These are phyloP conservation scores for Sinosuthora webbiana DNA, from an alignment of 2,113 vertebrate species.

Conservation along the genomic window DNA sequence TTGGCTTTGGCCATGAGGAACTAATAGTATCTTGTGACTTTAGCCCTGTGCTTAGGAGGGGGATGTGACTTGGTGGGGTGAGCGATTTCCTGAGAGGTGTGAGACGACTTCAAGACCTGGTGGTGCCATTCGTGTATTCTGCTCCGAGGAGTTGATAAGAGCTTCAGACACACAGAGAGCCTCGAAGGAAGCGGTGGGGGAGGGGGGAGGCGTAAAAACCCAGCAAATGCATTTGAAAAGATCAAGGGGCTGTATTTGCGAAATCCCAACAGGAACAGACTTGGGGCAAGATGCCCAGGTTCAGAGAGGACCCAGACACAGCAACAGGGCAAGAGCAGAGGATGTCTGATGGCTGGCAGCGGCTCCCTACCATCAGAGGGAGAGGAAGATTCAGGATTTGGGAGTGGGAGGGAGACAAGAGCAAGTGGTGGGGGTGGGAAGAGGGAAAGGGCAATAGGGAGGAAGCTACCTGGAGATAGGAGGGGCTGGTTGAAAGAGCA, in stretches of 20 bases:
- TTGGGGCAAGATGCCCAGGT: background rate
- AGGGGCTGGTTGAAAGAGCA: background rate
- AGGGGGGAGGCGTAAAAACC: background rate
- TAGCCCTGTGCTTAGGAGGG: slow-evolving; percentile 22
- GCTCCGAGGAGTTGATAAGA: slow-evolving; percentile 43
- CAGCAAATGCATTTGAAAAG: slow-evolving; percentile 53
- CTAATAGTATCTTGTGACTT: slow-evolving; percentile 16
- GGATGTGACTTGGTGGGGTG: slow-evolving; percentile 29
- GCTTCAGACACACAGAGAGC: slow-evolving; percentile 33
- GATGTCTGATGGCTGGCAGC: slow-evolving; percentile 1
- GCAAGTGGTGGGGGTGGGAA: background rate
- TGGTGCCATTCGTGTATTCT: slow-evolving; percentile 55
- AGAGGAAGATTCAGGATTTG: background rate
- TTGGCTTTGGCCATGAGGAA: background rate
- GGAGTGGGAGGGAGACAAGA: background rate
- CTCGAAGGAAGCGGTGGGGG: background rate
- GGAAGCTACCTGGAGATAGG: background rate
- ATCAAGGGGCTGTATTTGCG: slow-evolving; percentile 57
- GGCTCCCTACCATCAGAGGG: background rate
- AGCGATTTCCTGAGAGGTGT: slow-evolving; percentile 56
- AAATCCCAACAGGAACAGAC: slow-evolving; percentile 18
- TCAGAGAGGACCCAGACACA: background rate
- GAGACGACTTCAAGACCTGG: slow-evolving; percentile 54
- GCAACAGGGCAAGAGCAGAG: background rate
- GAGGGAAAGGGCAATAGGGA: background rate